These are phyloP conservation scores for Panagrolaimus sp. DNA, from an alignment of 1,140 invertebrate species.

Conservation along the genomic window DNA sequence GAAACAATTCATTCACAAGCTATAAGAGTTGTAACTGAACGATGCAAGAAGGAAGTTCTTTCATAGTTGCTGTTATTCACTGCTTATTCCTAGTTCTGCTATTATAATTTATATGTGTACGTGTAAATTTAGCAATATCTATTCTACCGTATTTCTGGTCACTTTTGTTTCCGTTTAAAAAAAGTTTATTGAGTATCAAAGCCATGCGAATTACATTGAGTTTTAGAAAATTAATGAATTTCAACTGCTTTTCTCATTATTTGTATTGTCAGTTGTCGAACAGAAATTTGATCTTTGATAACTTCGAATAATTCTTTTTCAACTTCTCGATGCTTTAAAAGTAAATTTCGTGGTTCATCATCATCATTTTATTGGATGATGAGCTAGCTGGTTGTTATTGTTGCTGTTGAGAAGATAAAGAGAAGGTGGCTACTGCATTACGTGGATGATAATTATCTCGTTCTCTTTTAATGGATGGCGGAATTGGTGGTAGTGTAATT, in stretches of 20 bases:
- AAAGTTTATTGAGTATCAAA: not conserved
- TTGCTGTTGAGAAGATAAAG: not conserved
- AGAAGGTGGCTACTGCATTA: not conserved
- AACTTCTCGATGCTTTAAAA: not conserved
- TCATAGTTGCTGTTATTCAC: too few species aligned
- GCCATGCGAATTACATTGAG: not conserved
- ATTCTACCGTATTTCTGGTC: not conserved
- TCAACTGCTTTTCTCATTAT: not conserved
- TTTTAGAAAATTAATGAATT: not conserved
- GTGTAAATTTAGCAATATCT: not conserved
- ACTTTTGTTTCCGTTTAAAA: not conserved
- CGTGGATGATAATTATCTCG: not conserved
- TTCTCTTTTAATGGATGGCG: not conserved
- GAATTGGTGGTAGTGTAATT: not conserved
- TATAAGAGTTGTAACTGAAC: conserved; percentile 32
- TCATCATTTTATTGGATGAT: not conserved
- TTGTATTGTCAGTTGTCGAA: not conserved
- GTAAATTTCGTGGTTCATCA: not conserved
- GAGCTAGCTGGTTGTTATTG: not conserved
- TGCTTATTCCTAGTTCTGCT: not conserved
- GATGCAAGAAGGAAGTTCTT: conserved; percentile 35
- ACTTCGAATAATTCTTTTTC: not conserved
- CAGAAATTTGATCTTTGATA: not conserved
- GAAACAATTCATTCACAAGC: conserved; percentile 31
- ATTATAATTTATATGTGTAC: not conserved